Conservation (phyloP, 2,113 vertebrate species). For the Archocentrus centrarchus region DNA sequence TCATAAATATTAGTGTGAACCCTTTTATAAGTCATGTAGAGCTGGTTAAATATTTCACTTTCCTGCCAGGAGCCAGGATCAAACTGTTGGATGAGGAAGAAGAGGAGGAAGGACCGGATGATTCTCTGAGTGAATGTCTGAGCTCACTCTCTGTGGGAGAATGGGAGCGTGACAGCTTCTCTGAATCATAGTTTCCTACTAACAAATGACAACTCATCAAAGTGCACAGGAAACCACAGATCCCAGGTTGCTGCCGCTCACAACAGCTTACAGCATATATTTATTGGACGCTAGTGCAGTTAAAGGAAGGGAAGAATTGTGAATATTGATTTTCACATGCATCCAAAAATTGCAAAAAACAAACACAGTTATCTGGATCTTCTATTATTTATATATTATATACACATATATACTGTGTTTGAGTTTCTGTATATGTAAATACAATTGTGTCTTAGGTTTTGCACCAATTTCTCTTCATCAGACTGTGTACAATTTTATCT, state of each 20-base stretch:
- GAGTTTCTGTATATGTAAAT: not conserved
- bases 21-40: not conserved
- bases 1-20: not conserved
- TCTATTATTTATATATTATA: not conserved
- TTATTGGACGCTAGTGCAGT: accelerated
- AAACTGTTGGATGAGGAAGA: conserved; percentile 1
- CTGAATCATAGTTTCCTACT: not conserved
- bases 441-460: not conserved
- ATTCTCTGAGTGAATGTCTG: conserved; percentile 43
- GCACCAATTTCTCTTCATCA: not conserved
- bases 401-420: not conserved
- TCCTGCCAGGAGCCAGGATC: conserved; percentile 24
- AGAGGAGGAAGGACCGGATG: conserved; percentile 1
- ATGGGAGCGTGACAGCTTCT: not conserved
- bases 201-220: not conserved
- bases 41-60: not conserved
- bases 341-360: not conserved
- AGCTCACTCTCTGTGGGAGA: conserved; percentile 44
- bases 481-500: not conserved
- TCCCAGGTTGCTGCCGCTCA: not conserved
- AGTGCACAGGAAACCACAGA: accelerated
- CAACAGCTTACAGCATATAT: too few relatives aligned
- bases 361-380: not conserved
- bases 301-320: not conserved
- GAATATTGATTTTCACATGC: not conserved